These are phyloP conservation scores for Amitus sp. DNA, from an alignment of 2,888 invertebrate genomes.

Conservation along the genomic window DNA sequence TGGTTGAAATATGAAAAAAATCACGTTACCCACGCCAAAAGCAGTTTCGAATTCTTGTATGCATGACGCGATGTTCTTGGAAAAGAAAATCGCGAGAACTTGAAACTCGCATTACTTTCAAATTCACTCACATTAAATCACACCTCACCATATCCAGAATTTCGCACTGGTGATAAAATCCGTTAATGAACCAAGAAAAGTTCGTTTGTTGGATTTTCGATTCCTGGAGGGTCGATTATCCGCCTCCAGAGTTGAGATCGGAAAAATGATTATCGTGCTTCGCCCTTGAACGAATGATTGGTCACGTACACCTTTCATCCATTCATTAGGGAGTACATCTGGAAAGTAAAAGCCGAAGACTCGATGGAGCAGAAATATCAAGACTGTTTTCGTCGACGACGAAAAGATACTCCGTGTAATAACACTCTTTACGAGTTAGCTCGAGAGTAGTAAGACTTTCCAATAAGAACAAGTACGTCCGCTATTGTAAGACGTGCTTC, in stretches of 20 bases:
- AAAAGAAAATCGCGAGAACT: background rate
- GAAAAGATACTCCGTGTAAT: background rate
- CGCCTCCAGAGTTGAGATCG: no score
- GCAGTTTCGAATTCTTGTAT: background rate
- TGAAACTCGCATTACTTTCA: background rate
- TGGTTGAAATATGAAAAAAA: conserved; percentile 1
- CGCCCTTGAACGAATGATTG: background rate
- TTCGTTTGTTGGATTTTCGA: no score
- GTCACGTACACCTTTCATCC: background rate
- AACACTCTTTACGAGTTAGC: conserved; percentile 10
- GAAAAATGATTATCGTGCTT: no score
- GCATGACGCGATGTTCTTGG: background rate
- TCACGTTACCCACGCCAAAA: background rate
- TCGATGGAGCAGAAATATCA: conserved; percentile 8
- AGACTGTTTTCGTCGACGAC: conserved; percentile 1
- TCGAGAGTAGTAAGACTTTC: conserved; percentile 6
- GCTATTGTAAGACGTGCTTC: conserved; percentile 21
- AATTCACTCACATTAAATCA: background rate
- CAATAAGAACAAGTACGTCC: conserved; percentile 17
- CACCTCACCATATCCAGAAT: background rate
- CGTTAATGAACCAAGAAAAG: no score
- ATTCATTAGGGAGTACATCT: conserved; percentile 5
- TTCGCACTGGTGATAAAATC: no score
- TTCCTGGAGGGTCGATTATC: no score
- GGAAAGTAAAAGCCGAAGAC: conserved; percentile 12